Conservation (phyloP, 92 coral and sea anemone genomes). For the Bergia sp. region DNA sequence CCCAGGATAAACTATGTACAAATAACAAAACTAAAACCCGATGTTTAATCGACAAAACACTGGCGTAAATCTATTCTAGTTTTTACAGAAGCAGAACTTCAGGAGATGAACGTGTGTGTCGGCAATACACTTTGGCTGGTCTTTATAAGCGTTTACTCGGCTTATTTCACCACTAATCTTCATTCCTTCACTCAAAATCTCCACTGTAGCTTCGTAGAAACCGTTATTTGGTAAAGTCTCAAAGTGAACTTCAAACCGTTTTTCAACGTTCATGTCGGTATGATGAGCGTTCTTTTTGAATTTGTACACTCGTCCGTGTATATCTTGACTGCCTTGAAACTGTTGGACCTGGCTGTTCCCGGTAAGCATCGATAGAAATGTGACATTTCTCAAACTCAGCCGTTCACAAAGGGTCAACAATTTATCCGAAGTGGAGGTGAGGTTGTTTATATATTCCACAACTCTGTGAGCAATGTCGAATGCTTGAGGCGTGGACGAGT, state of each 20-base stretch:
- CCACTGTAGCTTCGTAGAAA: constrained; percentile 33
- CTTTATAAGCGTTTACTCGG: constrained; percentile 26
- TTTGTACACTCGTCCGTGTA: constrained; percentile 16
- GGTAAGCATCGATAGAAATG: constrained; percentile 19
- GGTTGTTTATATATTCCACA: constrained; percentile 28
- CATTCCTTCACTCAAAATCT: background rate
- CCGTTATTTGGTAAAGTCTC: constrained; percentile 36
- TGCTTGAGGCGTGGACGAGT: constrained; percentile 34
- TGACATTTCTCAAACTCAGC: background rate
- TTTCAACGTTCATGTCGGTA: constrained; percentile 30
- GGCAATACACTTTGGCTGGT: constrained; percentile 23
- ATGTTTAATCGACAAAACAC: background rate
- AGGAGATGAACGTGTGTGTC: constrained; percentile 21
- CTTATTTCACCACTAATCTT: constrained; percentile 37
- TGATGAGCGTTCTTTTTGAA: background rate
- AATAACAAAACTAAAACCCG: too few species aligned
- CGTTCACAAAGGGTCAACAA: constrained; percentile 16
- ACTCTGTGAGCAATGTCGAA: background rate
- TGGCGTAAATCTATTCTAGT: background rate
- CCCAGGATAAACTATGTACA: too few species aligned
- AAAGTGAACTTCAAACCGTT: constrained; percentile 31
- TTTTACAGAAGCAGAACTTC: constrained; percentile 31
- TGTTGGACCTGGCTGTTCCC: constrained; percentile 16
- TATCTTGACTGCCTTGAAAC: constrained; percentile 20
- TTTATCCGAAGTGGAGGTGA: constrained; percentile 19